A percentile compares a stretch with the other conserved stretches of the same genome.
Conservation (phyloP, 2,797 vertebrate genomes). For the Chloroceryle amazona region DNA sequence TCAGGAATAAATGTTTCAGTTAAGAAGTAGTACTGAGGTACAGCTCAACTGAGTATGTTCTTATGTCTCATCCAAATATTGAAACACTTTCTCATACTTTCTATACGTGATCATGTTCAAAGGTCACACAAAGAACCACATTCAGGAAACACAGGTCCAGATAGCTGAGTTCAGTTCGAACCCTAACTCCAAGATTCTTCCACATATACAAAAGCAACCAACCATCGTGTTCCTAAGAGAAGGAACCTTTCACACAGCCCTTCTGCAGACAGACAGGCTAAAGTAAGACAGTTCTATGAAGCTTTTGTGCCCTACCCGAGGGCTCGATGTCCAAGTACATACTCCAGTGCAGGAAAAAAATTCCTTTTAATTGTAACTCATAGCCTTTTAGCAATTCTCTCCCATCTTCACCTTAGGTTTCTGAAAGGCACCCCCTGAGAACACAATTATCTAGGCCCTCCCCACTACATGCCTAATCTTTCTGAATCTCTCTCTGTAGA, state of each 20-base stretch:
- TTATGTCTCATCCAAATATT: not conserved
- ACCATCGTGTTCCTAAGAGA: not conserved
- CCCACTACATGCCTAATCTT: accelerated
- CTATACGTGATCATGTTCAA: not conserved
- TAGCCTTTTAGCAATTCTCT: not conserved
- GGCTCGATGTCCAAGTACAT: accelerated
- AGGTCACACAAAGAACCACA: not conserved
- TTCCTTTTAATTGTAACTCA: not conserved
- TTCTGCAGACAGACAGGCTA: not conserved
- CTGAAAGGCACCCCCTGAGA: not conserved
- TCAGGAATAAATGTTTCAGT: not conserved
- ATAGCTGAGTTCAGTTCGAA: not conserved
- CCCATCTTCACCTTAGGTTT: not conserved
- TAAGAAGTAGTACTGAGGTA: not conserved
- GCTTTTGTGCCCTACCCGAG: not conserved
- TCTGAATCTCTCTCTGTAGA: not conserved
- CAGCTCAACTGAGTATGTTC: not conserved
- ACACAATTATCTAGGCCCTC: not conserved
- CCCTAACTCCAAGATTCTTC: not conserved
- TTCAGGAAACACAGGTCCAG: not conserved
- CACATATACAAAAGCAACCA: not conserved
- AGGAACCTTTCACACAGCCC: not conserved
- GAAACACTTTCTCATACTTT: not conserved
- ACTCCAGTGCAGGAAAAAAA: not conserved
- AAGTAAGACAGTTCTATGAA: not conserved